Percentiles rank a stretch among this genome's conserved stretches.
These are phyloP conservation scores for Eudasyphora cyanicolor DNA, from an alignment of 2,888 invertebrate species.

Conservation along the genomic window DNA sequence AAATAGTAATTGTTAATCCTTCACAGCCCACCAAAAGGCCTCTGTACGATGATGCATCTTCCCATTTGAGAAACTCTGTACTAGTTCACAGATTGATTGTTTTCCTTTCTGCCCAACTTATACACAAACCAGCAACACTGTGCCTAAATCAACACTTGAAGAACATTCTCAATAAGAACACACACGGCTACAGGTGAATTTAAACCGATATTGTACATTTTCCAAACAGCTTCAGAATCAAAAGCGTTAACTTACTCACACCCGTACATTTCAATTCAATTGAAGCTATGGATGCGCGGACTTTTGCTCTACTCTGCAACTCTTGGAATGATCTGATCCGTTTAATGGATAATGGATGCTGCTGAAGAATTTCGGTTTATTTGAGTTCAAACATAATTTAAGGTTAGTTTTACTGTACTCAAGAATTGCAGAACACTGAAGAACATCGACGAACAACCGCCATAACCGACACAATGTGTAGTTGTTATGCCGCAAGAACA, in stretches of 20 bases:
- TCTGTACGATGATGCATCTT: no score
- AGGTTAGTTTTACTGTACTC: constrained; percentile 35
- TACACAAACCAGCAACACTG: no score
- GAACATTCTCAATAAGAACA: not conserved
- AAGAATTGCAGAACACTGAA: not conserved
- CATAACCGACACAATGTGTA: not conserved
- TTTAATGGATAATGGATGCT: not conserved
- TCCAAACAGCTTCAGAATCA: not conserved
- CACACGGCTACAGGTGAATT: constrained; percentile 20
- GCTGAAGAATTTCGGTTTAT: constrained; percentile 35
- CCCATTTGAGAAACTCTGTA: not conserved
- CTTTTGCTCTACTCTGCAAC: not conserved
- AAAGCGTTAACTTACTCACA: constrained; percentile 3
- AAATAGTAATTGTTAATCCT: no score
- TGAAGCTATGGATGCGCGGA: not conserved
- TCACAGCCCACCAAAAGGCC: no score
- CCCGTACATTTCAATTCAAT: constrained; percentile 9
- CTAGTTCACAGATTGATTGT: no score
- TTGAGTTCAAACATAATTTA: constrained; percentile 45
- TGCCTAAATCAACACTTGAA: not conserved
- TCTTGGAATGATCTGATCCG: not conserved
- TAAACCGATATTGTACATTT: not conserved
- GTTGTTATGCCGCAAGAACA: not conserved
- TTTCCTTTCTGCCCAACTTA: no score
- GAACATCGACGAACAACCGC: not conserved